Base-by-base conservation (phyloP, 2,888 invertebrate genomes). In the Melanchra persicariae region DNA sequence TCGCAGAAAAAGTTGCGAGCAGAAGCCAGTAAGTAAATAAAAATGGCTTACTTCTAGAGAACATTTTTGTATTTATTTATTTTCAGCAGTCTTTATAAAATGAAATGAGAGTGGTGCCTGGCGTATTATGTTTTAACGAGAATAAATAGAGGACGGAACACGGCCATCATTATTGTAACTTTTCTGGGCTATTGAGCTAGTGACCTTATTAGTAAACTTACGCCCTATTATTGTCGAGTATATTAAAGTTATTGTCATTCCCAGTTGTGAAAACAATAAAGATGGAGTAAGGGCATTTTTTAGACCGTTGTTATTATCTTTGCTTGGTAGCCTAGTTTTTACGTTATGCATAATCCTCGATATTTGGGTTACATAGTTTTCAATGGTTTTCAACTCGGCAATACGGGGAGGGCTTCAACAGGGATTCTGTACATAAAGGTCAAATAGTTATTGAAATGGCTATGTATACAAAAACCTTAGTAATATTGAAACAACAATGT, bases 201-300 rank as follows among this genome's bases (percentile, higher is more conserved):
- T 49, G 10, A 30, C 22, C 34, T 43, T 64, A n/a, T 62, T 55
- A 72, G n/a, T 22, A 34, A 43, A 63, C 34, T n/a, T 63, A 57
- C 22, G 24, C 19, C 22, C 12, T 37, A 45, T n/a, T 30, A 59
- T 17, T n/a, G 6, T 34, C 12, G 6, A 51, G 17, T 34, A 22
- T 52, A 62, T 37, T 19, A 61, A 45, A 45, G 5, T 15, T 5
- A 34, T 12, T 51, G 7, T 26, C 51, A 19, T n/a, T 45, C 45
- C 15, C 34, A 73, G 45, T 45, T 52, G 15, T 19, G 22, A 47
- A 5, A 62, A 47, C 22, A 62, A 62, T 73, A 47, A 10, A 51
- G 8, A 40, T 51, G 22, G 3, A 45, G 5, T 19, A 10, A 34
- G 22, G 15, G 19, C n/a, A 52, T 1, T 40, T 17, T 0, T n/a